Evolutionary conservation across 2,113 vertebrate genomes (phyloP), one percentile per base, ranked within the genome.

Genomic region (Patagioenas fasciata): DNA sequence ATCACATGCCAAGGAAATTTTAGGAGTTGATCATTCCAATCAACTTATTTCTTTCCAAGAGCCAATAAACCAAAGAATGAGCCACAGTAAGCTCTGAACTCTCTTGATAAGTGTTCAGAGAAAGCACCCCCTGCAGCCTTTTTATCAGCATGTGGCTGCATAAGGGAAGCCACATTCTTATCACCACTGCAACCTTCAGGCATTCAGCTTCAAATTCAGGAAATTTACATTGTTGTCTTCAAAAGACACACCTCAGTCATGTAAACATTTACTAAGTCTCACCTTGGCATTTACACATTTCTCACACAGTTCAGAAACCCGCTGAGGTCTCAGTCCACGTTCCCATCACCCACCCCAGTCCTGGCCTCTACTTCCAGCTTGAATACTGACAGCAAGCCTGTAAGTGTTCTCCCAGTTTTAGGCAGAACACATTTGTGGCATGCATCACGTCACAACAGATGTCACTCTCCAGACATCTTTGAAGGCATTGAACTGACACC

Each of bases 291-390:
- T 61, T 44, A 50, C 7, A 23, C 15, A 34, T 77, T 88, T 65
- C 38, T 93, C 53, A 77, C n/a, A 69, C 0, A 0, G 26, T 34
- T 80, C 51, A 25, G 38, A 48, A 29, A 2, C 20, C 1, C 5
- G 4, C 3, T 15, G 17, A 88, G 21, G 15, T n/a, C 32, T 79
- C 66, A 79, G 48, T n/a, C 50, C 4, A 0, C 23, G 11, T 26
- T 54, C 21, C 44, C 1, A 0, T 34, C 53, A 42, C 44, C 44
- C 54, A 40, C 7, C 9, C 24, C 51, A 72, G 48, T 7, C 72
- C 53, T 72, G 70, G 44, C 38, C 44, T 14, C 31, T 84, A 8
- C 69, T 80, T 28, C 15, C 58, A 69, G 50, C 40, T 6, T 36
- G 29, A 69, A 80, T n/a, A 24, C 21, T 48, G 50, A 53, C 54